A percentile compares a stretch with the other conserved stretches of the same genome.
These are phyloP conservation scores for Scomber colias DNA, from an alignment of 2,113 vertebrate species.

Conservation along the genomic window DNA sequence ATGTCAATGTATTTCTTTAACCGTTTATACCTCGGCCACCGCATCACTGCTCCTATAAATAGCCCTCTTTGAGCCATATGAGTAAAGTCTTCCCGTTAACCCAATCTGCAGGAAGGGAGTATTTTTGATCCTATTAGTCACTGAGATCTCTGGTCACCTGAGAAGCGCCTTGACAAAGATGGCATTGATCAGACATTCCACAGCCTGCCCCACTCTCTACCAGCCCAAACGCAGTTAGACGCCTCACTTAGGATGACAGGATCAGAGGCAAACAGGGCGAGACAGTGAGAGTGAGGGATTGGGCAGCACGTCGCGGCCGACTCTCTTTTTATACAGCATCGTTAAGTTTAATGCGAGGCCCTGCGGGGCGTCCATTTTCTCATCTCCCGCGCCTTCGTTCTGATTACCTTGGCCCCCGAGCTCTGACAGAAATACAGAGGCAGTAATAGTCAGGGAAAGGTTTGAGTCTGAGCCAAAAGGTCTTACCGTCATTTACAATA, in stretches of 20 bases:
- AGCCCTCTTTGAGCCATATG: slow-evolving; percentile 33
- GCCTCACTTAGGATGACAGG: slow-evolving; percentile 32
- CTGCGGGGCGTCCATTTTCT: slow-evolving; percentile 57
- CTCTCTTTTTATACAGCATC: slow-evolving; percentile 62
- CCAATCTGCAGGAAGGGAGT: slow-evolving; percentile 48
- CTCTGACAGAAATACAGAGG: slow-evolving; percentile 57
- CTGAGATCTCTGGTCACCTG: slow-evolving; percentile 68
- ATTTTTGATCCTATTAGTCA: slow-evolving; percentile 68
- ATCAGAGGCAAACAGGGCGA: slow-evolving; percentile 35
- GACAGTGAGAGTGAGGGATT: slow-evolving; percentile 25
- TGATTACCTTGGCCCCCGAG: slow-evolving; percentile 53
- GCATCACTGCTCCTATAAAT: slow-evolving; percentile 44
- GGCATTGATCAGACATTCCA: slow-evolving; percentile 68
- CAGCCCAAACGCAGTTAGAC: slow-evolving; percentile 23
- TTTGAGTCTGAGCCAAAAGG: slow-evolving; percentile 42
- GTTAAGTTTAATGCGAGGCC: slow-evolving; percentile 73
- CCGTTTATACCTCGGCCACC: not conserved
- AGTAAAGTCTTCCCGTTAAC: slow-evolving; percentile 60
- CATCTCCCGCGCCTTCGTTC: slow-evolving; percentile 55
- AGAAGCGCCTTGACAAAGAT: slow-evolving; percentile 75
- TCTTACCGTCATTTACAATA: slow-evolving; percentile 46
- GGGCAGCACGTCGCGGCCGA: slow-evolving; percentile 31
- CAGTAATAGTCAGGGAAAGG: slow-evolving; percentile 34
- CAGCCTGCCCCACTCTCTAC: slow-evolving; percentile 28
- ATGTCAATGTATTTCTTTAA: slow-evolving; percentile 22